A percentile compares a stretch with the other conserved stretches of the same genome.
Evolutionary conservation across 53 echinoderm and acorn worm species (phyloP).

Genomic region (Stichopus horrens): DNA sequence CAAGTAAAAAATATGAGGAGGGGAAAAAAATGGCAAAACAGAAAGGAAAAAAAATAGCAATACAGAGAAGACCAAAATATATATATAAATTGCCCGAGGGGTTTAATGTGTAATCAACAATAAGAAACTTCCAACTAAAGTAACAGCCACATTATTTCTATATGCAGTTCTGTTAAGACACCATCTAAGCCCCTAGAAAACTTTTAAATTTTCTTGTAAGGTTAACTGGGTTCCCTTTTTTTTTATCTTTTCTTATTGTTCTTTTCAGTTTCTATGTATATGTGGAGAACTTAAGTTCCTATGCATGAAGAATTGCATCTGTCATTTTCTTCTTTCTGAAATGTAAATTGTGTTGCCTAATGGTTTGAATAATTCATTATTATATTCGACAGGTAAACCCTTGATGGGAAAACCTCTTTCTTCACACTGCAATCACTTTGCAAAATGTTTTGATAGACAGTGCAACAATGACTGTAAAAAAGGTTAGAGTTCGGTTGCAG

Average conservation of each 20-base stretch:
- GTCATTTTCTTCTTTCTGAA: neutral
- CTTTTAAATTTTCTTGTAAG: neutral
- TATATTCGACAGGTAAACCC: constrained; percentile 1
- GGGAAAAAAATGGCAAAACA: neutral
- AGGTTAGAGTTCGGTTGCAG: neutral
- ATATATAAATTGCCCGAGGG: constrained; percentile 16
- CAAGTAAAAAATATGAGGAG: neutral
- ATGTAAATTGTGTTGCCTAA: constrained; percentile 30
- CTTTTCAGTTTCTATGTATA: neutral
- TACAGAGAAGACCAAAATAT: neutral
- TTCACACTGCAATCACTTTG: neutral
- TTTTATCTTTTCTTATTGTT: neutral
- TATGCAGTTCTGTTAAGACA: neutral
- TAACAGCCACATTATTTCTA: neutral
- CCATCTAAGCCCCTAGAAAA: neutral
- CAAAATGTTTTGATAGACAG: neutral
- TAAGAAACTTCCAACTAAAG: neutral
- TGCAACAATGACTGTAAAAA: neutral
- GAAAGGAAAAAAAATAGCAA: neutral
- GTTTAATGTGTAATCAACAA: neutral
- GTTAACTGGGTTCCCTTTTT: neutral
- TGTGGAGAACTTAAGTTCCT: neutral
- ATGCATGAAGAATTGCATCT: constrained; percentile 21
- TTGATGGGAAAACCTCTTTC: neutral
- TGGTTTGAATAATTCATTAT: constrained; percentile 30